phyloP scores from a whole-genome alignment of 2,113 vertebrate species.

The Tangachromis dhanisi region DNA sequence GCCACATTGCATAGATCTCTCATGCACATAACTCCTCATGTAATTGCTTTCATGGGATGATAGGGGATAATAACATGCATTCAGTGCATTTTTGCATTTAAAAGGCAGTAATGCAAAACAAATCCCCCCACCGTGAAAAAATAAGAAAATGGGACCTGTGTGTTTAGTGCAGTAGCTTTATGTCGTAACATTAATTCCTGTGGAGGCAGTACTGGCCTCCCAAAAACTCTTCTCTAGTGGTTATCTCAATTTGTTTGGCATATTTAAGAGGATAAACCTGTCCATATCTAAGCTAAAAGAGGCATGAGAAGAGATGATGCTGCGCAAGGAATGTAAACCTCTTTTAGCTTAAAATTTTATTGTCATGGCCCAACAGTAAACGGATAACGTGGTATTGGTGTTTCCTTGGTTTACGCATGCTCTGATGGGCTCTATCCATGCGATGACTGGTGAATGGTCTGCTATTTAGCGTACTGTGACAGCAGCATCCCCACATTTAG shows the following conservation, averaged over 20 bases:
- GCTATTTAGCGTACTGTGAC: background rate
- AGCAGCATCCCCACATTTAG: background rate
- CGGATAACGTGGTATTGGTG: background rate
- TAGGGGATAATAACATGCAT: constrained; percentile 9
- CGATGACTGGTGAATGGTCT: background rate
- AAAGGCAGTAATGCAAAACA: constrained; percentile 7
- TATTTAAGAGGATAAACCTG: background rate
- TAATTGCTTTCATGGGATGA: background rate
- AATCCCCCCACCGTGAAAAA: constrained; percentile 12
- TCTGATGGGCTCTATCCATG: background rate
- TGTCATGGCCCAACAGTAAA: background rate
- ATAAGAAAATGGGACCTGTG: background rate
- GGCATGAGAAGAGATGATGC: background rate
- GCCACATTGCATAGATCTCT: background rate
- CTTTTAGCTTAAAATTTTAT: background rate
- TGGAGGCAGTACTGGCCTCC: background rate
- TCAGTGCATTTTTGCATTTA: background rate
- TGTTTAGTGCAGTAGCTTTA: background rate
- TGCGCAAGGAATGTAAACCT: background rate
- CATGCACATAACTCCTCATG: background rate
- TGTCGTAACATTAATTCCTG: background rate
- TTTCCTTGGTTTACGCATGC: background rate
- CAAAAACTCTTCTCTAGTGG: background rate
- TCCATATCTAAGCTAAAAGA: background rate
- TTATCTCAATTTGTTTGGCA: background rate